Evolutionary conservation across 1,140 invertebrate genomes (phyloP), one percentile per base, ranked within the genome.

Genomic region (Psilanteris sp.): DNA sequence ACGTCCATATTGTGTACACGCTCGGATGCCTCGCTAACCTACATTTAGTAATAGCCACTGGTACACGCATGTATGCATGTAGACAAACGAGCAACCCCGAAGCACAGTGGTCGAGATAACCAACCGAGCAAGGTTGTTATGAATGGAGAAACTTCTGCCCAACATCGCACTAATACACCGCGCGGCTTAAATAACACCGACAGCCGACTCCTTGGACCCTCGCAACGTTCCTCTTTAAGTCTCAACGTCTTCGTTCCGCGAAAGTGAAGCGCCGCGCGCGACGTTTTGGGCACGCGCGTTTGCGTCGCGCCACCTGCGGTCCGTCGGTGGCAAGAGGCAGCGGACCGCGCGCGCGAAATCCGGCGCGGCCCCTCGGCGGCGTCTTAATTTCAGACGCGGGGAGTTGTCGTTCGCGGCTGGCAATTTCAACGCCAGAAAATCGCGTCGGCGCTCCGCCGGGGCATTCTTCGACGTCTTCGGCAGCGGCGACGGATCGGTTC

Each of bases 121-220:
- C 50, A 68, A 66, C 48, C 52, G 55, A 55, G 61, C 76, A 77
- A 79, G 68, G 46, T 57, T 61, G 80, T 83, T 83, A 85, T 85
- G 83, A 85, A 85, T 85, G 83, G 82, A 81, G 81, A 83, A 85
- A 85, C 83, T 85, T 84, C 76, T 77, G 70, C 70, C 75, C 68
- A 55, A 61, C 70, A 57, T 70, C 57, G 72, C 62, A 77, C 80
- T 82, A 84, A 81, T 78, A 76, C 24, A 62, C n/a, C n/a, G n/a
- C 36, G 43, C 36, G 29, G 72, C 48, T 59, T 71, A 61, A 70
- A 70, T 70, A 54, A 52, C 22, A 57, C 34, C 32, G 71, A 46
- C 26, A 43, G 20, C 22, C 48, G 26, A 36, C 36, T 32, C 37
- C 43, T 57, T 68, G 52, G 43, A 32, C 41, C 64, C 32, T 50